These are phyloP conservation scores for Miltochrista miniata DNA, from an alignment of 2,888 invertebrate genomes.

Conservation along the genomic window DNA sequence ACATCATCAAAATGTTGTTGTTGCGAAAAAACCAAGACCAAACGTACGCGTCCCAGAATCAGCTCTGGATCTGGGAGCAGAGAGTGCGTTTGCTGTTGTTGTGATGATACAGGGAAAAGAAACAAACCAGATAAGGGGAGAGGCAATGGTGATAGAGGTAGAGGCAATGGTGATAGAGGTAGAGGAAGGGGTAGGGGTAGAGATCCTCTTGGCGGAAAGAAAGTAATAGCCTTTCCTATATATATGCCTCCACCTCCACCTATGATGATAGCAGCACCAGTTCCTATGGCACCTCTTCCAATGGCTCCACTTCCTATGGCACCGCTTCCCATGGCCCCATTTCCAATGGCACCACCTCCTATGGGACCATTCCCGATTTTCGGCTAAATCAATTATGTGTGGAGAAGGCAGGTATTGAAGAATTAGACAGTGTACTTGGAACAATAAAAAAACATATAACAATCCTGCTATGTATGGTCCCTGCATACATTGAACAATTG, in stretches of 20 bases:
- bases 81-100: background rate
- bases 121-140: background rate
- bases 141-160: slow-evolving; percentile 1
- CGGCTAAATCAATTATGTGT: background rate
- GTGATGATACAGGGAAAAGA: background rate
- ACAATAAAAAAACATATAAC: too few relatives aligned
- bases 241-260: slow-evolving; percentile 20
- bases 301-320: background rate
- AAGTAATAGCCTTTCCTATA: slow-evolving; percentile 27
- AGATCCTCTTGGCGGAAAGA: background rate
- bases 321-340: too few relatives aligned
- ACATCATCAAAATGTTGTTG: background rate
- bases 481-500: too few relatives aligned
- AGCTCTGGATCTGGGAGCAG: background rate
- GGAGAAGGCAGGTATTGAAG: too few relatives aligned
- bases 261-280: background rate
- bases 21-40: too few relatives aligned
- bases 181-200: background rate
- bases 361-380: background rate
- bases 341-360: too few relatives aligned
- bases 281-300: background rate
- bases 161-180: background rate
- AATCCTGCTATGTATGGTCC: too few relatives aligned
- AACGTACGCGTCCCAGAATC: too few relatives aligned
- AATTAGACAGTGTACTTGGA: too few relatives aligned